Evolutionary conservation across 37 sponge, comb jelly and placozoan species (phyloP).

Genomic region (Corticium candelabrum): DNA sequence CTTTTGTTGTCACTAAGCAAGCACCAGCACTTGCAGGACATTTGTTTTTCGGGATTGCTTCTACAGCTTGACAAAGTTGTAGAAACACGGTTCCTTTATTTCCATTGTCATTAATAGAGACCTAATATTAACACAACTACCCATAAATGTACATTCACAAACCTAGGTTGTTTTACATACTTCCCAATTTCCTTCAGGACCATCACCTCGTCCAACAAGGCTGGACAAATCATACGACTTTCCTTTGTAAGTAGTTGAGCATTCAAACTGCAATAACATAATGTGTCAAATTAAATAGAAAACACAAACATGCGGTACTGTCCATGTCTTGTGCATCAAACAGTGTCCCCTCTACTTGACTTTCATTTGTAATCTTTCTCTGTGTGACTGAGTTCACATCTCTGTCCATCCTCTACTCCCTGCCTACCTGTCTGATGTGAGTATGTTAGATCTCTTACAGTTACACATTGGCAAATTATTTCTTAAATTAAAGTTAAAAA

Average conservation of each 20-base stretch:
- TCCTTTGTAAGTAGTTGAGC: neutral
- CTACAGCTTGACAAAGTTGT: neutral
- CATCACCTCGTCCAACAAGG: neutral
- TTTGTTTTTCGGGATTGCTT: neutral
- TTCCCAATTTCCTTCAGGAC: neutral
- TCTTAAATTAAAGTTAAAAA: no score
- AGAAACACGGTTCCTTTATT: neutral
- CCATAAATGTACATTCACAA: neutral
- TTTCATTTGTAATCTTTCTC: no score
- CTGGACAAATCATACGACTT: neutral
- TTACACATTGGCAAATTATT: no score
- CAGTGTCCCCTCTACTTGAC: no score
- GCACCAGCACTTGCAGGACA: neutral
- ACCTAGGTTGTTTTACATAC: neutral
- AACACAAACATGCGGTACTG: no score
- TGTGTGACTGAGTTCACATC: no score
- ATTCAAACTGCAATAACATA: neutral
- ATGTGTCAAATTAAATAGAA: no score
- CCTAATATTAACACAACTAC: neutral
- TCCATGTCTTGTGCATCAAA: no score
- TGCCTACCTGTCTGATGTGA: no score
- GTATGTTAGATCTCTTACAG: no score
- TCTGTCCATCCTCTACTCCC: no score
- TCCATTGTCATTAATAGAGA: no score
- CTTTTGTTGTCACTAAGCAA: neutral